Percentiles rank a stretch among this genome's conserved stretches.
Evolutionary conservation across 2,797 vertebrate species (phyloP).

Genomic region (Otolemur crassicaudatus): DNA sequence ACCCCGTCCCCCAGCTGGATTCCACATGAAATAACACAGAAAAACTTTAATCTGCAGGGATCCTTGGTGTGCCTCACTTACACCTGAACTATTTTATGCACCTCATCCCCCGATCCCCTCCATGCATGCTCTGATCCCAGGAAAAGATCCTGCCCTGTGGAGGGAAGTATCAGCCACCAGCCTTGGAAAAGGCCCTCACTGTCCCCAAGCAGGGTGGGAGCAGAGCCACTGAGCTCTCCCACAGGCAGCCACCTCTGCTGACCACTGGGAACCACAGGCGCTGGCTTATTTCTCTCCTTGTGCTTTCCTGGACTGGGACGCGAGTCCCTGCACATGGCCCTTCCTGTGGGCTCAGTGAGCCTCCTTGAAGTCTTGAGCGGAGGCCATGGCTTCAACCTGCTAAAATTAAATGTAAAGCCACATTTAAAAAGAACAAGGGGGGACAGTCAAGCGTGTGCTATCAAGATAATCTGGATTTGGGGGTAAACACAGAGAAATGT

Average conservation of each 20-base stretch:
- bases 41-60: too few relatives aligned
- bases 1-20: too few relatives aligned
- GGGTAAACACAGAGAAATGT: rapidly evolving
- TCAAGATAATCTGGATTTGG: not conserved
- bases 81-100: not conserved
- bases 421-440: not conserved
- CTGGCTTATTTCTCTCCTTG: not conserved
- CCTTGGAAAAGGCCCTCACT: too few relatives aligned
- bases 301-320: not conserved
- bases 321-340: not conserved
- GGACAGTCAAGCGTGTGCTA: not conserved
- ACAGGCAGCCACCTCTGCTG: not conserved
- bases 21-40: too few relatives aligned
- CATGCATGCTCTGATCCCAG: rapidly evolving
- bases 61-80: not conserved
- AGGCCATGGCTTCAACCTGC: not conserved
- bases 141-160: not conserved
- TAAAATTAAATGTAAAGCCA: not conserved
- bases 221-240: too few relatives aligned
- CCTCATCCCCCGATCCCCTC: not conserved
- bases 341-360: not conserved
- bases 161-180: not conserved
- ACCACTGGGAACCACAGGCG: not conserved
- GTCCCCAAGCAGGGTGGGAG: too few relatives aligned
- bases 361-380: not conserved